These are phyloP conservation scores for Ferrisia virgata DNA, from an alignment of 2,888 invertebrate species.

Conservation along the genomic window DNA sequence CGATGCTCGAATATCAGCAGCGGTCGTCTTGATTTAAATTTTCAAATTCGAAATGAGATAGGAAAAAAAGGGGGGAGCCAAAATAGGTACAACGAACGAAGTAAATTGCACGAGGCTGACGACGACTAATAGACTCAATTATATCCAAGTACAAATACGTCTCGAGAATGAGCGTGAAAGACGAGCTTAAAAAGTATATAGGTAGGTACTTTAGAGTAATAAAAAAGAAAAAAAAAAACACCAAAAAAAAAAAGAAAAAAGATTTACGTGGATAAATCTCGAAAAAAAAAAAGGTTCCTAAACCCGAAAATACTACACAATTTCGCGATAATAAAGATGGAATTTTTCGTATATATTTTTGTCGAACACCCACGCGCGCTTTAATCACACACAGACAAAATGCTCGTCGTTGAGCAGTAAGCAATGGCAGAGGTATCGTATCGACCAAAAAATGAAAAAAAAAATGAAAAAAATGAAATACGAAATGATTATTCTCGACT, in stretches of 20 bases:
- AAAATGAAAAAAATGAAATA: background rate
- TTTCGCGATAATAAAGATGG: background rate
- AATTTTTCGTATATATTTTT: slow-evolving; percentile 4
- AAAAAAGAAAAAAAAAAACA: background rate
- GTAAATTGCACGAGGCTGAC: background rate
- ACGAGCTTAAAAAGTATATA: background rate
- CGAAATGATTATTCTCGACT: background rate
- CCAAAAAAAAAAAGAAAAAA: background rate
- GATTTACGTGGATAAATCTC: background rate
- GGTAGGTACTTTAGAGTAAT: too few relatives aligned
- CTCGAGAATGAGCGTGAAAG: background rate
- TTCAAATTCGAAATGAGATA: background rate
- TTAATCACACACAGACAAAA: background rate
- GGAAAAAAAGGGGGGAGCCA: background rate
- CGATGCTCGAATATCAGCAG: background rate
- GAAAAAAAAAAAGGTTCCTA: background rate
- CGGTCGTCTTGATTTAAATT: background rate
- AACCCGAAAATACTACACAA: background rate
- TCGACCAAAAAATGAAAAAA: too few relatives aligned
- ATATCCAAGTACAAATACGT: background rate
- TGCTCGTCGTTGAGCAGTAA: background rate
- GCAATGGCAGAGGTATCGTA: too few relatives aligned
- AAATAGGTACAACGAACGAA: background rate
- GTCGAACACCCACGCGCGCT: background rate
- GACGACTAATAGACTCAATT: background rate